A percentile compares a stretch with the other conserved stretches of the same genome.
Evolutionary conservation across 2,888 invertebrate genomes (phyloP).

Genomic region (Andricus quercusramuli): DNA sequence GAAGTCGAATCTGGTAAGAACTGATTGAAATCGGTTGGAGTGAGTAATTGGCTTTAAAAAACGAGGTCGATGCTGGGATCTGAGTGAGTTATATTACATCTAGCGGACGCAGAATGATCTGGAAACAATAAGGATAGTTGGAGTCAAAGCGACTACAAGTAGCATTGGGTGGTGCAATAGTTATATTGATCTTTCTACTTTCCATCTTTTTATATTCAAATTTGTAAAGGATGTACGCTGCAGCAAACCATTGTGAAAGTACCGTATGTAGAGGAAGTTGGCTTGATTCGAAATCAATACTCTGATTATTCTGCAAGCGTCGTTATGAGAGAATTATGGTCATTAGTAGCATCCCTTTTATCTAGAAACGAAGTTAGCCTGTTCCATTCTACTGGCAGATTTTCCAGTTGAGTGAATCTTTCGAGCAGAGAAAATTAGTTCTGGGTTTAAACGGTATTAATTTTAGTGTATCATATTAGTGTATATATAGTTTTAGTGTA

Average conservation of each 20-base stretch:
- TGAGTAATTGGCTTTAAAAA: conserved; percentile 27
- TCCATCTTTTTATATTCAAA: conserved; percentile 46
- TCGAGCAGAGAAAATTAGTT: not conserved
- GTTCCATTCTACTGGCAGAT: not conserved
- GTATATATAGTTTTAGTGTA: no score
- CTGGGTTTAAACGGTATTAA: not conserved
- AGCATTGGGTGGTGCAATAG: conserved; percentile 40
- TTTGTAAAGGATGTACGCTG: not conserved
- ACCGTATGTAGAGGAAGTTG: not conserved
- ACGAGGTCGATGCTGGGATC: conserved; percentile 6
- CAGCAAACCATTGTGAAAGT: not conserved
- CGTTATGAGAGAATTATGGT: not conserved
- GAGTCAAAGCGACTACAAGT: conserved; percentile 40
- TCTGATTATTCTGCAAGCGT: conserved; percentile 24
- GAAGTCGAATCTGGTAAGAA: conserved; percentile 10
- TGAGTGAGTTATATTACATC: not conserved
- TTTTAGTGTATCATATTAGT: not conserved
- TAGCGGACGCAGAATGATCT: conserved; percentile 20
- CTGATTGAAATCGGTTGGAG: conserved; percentile 20
- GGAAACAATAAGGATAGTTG: conserved; percentile 44
- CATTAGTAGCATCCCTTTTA: not conserved
- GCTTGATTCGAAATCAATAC: conserved; percentile 45
- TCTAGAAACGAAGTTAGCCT: not conserved
- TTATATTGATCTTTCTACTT: conserved; percentile 58
- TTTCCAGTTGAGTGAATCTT: not conserved